Evolutionary conservation across 2,888 invertebrate species (phyloP).

Genomic region (Drosophila pseudotalamancana): DNA sequence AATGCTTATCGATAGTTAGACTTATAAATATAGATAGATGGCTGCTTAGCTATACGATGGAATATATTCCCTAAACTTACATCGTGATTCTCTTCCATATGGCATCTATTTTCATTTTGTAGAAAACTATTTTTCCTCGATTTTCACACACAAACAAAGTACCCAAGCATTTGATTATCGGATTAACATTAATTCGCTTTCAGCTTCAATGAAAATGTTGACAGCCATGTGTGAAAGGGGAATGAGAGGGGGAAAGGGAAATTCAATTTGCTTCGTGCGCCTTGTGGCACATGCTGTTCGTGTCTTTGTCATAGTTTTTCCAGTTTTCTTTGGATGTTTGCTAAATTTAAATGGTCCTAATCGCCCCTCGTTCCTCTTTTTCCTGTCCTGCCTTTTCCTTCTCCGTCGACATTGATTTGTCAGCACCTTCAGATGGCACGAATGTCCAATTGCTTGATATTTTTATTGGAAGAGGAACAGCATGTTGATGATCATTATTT

Average conservation of each 20-base stretch:
- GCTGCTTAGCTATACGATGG: no score
- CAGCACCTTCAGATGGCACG: conserved; percentile 50
- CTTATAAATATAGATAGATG: no score
- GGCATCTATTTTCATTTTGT: neutral
- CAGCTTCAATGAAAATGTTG: conserved; percentile 19
- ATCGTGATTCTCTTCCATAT: no score
- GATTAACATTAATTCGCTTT: conserved; percentile 21
- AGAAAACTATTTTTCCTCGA: conserved; percentile 4
- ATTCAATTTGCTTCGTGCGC: neutral
- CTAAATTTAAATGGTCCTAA: conserved; percentile 64
- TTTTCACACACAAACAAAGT: conserved; percentile 2
- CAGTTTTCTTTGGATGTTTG: conserved; percentile 41
- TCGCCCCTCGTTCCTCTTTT: neutral
- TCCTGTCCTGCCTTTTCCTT: no score
- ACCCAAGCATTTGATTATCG: conserved; percentile 4
- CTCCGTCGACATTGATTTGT: conserved; percentile 66
- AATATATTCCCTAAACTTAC: no score
- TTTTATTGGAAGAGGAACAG: conserved; percentile 12
- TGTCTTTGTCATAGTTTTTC: conserved; percentile 32
- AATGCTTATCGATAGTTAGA: no score
- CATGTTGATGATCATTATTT: conserved; percentile 16
- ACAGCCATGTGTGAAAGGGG: conserved; percentile 14
- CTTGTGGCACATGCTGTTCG: conserved; percentile 19
- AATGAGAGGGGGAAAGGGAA: neutral
- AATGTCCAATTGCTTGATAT: conserved; percentile 26